phyloP scores from a whole-genome alignment of 2,797 vertebrate species.

The Amniataba percoides region DNA sequence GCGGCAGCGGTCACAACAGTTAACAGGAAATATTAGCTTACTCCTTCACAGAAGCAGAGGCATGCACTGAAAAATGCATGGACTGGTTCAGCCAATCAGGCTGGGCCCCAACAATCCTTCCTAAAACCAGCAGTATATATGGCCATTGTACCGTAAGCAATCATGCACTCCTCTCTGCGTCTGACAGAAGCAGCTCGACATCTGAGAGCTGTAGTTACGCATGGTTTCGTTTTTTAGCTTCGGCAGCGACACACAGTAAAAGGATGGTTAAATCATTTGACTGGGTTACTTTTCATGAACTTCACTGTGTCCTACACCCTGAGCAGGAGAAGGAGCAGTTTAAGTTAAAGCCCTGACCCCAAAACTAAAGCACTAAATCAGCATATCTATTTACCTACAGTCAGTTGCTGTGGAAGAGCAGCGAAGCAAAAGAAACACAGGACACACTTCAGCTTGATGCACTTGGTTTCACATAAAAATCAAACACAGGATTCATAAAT shows the following conservation, averaged over 20 bases:
- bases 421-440: constrained; percentile 2
- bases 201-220: neutral
- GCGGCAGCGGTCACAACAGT: constrained; percentile 22
- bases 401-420: neutral
- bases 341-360: neutral
- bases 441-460: constrained; percentile 5
- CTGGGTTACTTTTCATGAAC: no score
- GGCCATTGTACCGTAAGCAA: neutral
- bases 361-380: neutral
- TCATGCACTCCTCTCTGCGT: neutral
- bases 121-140: neutral
- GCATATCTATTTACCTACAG: neutral
- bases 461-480: constrained; percentile 37
- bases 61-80: neutral
- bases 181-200: neutral
- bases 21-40: constrained; percentile 26
- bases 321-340: neutral
- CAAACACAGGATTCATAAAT: constrained; percentile 44
- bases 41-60: neutral
- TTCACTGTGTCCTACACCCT: neutral
- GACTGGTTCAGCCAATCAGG: constrained; percentile 1
- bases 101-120: neutral
- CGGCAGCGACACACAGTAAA: neutral
- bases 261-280: neutral
- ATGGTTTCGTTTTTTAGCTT: neutral